Evolutionary conservation across 2,797 vertebrate genomes (phyloP).

Genomic region (Setipinna tenuifilis): DNA sequence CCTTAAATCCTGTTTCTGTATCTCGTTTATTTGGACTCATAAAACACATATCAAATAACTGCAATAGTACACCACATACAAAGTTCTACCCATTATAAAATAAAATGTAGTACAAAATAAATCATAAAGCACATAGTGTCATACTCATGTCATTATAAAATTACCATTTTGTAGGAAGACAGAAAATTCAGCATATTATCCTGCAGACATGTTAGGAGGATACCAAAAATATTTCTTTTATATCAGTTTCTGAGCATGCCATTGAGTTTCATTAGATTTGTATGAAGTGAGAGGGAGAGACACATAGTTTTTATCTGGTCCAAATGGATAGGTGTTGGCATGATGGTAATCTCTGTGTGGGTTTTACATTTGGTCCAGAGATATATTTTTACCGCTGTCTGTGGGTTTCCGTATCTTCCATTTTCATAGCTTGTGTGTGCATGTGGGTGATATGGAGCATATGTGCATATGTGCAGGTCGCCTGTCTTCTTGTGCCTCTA

Average conservation of each 20-base stretch:
- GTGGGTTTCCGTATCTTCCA: no score
- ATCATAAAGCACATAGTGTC: constrained; percentile 10
- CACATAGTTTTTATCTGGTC: background rate
- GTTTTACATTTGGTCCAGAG: background rate
- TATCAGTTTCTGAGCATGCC: background rate
- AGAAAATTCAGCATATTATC: background rate
- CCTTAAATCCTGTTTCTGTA: background rate
- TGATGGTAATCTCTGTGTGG: background rate
- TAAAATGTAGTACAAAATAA: background rate
- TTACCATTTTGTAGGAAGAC: background rate
- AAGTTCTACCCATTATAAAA: background rate
- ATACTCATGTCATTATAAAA: background rate
- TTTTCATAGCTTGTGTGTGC: background rate
- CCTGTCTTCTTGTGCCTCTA: background rate
- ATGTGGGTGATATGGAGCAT: background rate
- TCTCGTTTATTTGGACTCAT: constrained; percentile 5
- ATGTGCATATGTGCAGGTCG: background rate
- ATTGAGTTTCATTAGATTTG: background rate
- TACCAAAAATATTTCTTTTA: background rate
- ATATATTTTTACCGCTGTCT: no score
- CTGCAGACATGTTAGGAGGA: background rate
- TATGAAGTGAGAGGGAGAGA: background rate
- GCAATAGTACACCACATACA: background rate
- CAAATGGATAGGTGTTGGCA: background rate
- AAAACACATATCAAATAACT: constrained; percentile 7